These are phyloP conservation scores for Eupeodes corollae DNA, from an alignment of 1,140 invertebrate species.

Conservation along the genomic window DNA sequence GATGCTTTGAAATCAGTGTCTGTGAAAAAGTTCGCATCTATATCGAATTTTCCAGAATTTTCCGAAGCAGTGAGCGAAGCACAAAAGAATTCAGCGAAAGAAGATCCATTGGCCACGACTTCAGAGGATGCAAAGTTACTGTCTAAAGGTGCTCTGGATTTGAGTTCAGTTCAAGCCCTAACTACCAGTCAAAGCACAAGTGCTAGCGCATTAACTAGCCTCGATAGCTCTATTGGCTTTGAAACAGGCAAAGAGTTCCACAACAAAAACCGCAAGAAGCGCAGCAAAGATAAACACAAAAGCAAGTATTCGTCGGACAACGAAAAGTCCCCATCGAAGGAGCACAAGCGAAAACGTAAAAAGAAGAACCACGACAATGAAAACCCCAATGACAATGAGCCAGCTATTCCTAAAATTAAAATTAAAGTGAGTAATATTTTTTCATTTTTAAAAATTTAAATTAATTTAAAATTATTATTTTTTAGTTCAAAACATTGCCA, in stretches of 20 bases:
- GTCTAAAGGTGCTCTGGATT: not conserved
- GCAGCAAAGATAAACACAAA: slow-evolving; percentile 56
- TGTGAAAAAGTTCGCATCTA: too few species aligned
- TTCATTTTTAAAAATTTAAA: not conserved
- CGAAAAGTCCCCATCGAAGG: slow-evolving; percentile 44
- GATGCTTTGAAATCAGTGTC: too few species aligned
- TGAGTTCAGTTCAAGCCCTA: too few species aligned
- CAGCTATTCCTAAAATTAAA: slow-evolving; percentile 56
- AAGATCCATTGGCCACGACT: slow-evolving; percentile 7
- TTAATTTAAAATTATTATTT: slow-evolving; percentile 15
- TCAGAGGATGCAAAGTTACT: slow-evolving; percentile 17
- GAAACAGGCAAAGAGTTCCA: slow-evolving; percentile 24
- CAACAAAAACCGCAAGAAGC: slow-evolving; percentile 55
- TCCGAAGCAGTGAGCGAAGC: too few species aligned
- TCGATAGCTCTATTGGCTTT: slow-evolving; percentile 18
- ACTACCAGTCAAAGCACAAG: not conserved
- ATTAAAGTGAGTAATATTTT: slow-evolving; percentile 48
- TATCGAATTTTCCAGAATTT: too few species aligned
- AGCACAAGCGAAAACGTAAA: slow-evolving; percentile 58
- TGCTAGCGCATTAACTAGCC: slow-evolving; percentile 12
- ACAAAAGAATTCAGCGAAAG: too few species aligned
- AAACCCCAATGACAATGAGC: slow-evolving; percentile 44
- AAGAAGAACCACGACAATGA: slow-evolving; percentile 61
- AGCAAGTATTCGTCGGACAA: slow-evolving; percentile 55
- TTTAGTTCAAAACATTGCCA: slow-evolving; percentile 68